Evolutionary conservation across 2,888 invertebrate genomes (phyloP), one percentile per base, ranked within the genome.

Genomic region (Agonum fuliginosum): DNA sequence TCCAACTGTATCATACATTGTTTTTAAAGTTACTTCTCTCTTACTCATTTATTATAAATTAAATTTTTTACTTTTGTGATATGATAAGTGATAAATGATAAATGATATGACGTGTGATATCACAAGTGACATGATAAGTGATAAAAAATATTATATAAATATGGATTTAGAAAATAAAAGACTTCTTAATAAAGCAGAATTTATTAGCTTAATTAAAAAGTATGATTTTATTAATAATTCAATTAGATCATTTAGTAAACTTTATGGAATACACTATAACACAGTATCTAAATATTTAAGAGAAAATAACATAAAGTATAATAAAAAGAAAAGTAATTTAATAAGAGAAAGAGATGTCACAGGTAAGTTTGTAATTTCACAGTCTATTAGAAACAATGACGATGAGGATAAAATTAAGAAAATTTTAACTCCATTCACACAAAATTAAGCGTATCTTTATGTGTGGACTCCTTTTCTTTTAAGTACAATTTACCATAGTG

Each of bases 361-460:
- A 14, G 46, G 8, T 17, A 46, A 46, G 17, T 46, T 46, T 46
- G 17, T 46, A 46, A 46, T 46, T 46, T 46, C 46, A 46, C 19
- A 14, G 17, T 46, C 46, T 46, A 46, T 46, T 46, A 17, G 8
- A 46, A 17, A 46, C 3, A 46, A 46, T 14, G 17, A 10, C 22
- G 22, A 22, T 54, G 4, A 54, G 10, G 20, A 54, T 6, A 54
- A 22, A 54, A 54, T 54, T 8, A 5, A 24, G 14, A 58, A 58
- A 58, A 58, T 58, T 27, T 58, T 58, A 58, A 58, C 58, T 4
- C 58, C 58, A 58, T 58, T 58, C 27, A 58, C 58, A 12, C 30
- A 27, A 58, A 58, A 58, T 58, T 27, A 30, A 46, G 46, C 46
- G 46, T 14, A 46, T 14, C 46, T 46, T 46, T 46, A 46, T 46